Conservation (phyloP, 2,797 vertebrate genomes). For the Synaphobranchus kaupii region DNA sequence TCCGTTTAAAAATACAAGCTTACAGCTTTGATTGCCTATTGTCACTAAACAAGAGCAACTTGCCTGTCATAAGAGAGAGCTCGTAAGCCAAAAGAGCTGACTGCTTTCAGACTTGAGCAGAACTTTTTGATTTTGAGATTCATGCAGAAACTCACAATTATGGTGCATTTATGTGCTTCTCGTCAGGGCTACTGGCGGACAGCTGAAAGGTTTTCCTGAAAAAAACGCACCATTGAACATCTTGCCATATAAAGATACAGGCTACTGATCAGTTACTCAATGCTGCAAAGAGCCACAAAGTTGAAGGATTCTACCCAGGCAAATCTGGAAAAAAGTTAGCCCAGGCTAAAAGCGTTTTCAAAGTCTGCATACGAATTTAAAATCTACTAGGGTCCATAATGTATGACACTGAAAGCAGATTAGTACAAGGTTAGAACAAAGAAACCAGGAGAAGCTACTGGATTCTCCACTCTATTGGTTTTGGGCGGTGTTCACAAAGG, state of each 20-base stretch:
- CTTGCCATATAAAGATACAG: constrained; percentile 1
- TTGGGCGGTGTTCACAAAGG: constrained; percentile 34
- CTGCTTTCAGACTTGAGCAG: not conserved
- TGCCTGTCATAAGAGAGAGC: not conserved
- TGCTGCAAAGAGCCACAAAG: not conserved
- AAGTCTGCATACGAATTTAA: no score
- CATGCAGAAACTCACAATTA: not conserved
- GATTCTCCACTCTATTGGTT: not conserved
- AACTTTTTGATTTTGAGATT: not conserved
- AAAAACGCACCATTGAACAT: not conserved
- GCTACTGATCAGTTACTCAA: not conserved
- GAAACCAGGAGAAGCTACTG: constrained; percentile 29
- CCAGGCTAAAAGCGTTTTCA: no score
- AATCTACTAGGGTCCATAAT: not conserved
- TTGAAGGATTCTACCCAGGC: not conserved
- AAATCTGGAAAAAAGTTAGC: not conserved
- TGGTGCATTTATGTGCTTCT: not conserved
- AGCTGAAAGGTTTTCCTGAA: not conserved
- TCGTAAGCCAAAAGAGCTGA: not conserved
- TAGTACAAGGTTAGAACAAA: not conserved
- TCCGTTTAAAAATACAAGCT: not conserved
- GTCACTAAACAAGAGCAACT: not conserved
- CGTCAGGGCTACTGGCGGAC: not conserved
- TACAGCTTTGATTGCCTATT: not conserved
- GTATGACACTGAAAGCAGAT: not conserved